phyloP scores from a whole-genome alignment of 1,140 invertebrate species.

The Platorchestia sp. region DNA sequence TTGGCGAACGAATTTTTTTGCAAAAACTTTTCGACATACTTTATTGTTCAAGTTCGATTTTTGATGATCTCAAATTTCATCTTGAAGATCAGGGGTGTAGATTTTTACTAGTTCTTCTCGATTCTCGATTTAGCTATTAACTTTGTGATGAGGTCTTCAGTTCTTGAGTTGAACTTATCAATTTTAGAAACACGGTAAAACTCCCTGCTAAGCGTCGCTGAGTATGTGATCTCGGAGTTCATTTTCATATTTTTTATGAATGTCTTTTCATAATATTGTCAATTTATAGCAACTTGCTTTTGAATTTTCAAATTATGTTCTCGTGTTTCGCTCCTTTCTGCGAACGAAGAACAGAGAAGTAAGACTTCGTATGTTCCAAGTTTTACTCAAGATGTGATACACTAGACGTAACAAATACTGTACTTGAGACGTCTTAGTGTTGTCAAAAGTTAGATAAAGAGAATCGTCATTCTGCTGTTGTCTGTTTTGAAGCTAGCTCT shows the following conservation, averaged over 20 bases:
- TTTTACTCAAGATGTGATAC: no score
- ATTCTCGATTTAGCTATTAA: neutral
- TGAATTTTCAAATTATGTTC: neutral
- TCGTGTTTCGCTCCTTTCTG: neutral
- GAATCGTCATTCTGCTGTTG: neutral
- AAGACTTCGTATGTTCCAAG: no score
- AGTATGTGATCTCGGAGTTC: neutral
- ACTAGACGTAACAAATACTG: no score
- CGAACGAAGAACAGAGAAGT: neutral
- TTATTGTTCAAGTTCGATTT: neutral
- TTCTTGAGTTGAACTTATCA: neutral
- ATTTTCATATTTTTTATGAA: neutral
- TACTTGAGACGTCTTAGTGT: no score
- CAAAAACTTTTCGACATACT: neutral
- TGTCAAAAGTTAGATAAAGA: no score
- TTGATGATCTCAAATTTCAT: neutral
- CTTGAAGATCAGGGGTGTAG: neutral
- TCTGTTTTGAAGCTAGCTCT: no score
- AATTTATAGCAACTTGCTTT: neutral
- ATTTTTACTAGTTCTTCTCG: neutral
- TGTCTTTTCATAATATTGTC: no score
- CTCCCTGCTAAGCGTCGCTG: neutral
- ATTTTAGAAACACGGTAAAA: neutral
- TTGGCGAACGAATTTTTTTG: no score
- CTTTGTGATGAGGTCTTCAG: neutral